Evolutionary conservation across 2,888 invertebrate species (phyloP).

Genomic region (Argynnis bischoffii): DNA sequence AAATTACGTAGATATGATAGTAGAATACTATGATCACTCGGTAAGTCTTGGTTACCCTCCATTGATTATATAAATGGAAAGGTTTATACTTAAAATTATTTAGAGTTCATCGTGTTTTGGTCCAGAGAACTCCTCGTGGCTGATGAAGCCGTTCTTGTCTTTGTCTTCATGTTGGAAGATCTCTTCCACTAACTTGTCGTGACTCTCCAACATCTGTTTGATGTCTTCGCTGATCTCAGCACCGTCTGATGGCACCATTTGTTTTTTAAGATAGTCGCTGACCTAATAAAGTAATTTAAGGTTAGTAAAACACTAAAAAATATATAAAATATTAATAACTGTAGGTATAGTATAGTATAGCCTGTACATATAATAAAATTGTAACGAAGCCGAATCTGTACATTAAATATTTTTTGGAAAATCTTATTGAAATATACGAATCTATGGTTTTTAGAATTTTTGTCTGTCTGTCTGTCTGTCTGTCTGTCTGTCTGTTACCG

Average conservation of each 20-base stretch:
- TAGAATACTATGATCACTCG: conserved; percentile 16
- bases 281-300: conserved; percentile 82
- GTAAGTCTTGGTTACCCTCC: conserved; percentile 6
- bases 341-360: too few relatives aligned
- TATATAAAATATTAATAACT: too few relatives aligned
- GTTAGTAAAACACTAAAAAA: too few relatives aligned
- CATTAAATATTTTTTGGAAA: too few relatives aligned
- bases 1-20: conserved; percentile 2
- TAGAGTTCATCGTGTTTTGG: conserved; percentile 99
- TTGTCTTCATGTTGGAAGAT: conserved; percentile 99
- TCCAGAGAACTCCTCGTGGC: conserved; percentile 97
- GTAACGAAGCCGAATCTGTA: too few relatives aligned
- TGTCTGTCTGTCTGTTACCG: too few relatives aligned
- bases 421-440: too few relatives aligned
- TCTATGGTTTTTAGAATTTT: too few relatives aligned
- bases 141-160: conserved; percentile 97
- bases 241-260: conserved; percentile 92
- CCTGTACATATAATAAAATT: too few relatives aligned
- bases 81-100: conserved; percentile 42
- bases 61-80: background rate
- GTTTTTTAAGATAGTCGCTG: conserved; percentile 94
- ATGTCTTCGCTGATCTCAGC: conserved; percentile 88
- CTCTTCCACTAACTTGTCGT: conserved; percentile 96
- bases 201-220: conserved; percentile 91
- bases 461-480: too few relatives aligned